These are phyloP conservation scores for Zoanthus gigantus DNA, from an alignment of 92 coral and sea anemone species.

Conservation along the genomic window DNA sequence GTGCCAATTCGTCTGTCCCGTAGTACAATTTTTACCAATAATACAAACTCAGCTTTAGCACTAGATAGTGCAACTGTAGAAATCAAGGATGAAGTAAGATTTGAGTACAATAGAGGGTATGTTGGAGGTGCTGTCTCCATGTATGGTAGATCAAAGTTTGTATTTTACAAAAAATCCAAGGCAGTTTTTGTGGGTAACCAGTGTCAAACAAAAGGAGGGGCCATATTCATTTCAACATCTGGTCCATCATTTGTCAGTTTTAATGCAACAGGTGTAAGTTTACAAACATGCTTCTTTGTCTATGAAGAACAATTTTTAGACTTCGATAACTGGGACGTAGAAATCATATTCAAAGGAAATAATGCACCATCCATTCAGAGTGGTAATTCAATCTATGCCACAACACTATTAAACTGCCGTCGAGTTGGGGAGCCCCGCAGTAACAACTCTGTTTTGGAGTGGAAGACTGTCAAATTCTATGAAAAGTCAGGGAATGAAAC, in stretches of 20 bases:
- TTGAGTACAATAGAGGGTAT: conserved; percentile 62
- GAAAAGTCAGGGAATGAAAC: conserved; percentile 22
- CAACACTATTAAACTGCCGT: conserved; percentile 61
- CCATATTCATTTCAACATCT: conserved; percentile 57
- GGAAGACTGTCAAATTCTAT: conserved; percentile 55
- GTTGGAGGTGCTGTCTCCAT: conserved; percentile 77
- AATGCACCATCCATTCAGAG: conserved; percentile 53
- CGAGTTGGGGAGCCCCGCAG: conserved; percentile 54
- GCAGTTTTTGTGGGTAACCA: conserved; percentile 56
- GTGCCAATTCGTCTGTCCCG: conserved; percentile 60
- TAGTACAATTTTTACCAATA: conserved; percentile 46
- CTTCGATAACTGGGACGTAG: conserved; percentile 67
- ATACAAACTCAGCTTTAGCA: conserved; percentile 66
- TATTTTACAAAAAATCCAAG: conserved; percentile 57
- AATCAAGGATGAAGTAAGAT: conserved; percentile 59
- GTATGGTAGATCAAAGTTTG: conserved; percentile 69
- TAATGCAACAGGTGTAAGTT: conserved; percentile 44
- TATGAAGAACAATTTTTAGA: conserved; percentile 49
- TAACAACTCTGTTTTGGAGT: conserved; percentile 56
- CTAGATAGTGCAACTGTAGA: conserved; percentile 67
- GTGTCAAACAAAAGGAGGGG: conserved; percentile 68
- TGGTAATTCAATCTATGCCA: conserved; percentile 77
- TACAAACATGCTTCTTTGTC: conserved; percentile 64
- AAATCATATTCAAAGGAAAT: conserved; percentile 65
- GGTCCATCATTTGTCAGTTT: conserved; percentile 70